phyloP scores from a whole-genome alignment of 2,888 invertebrate genomes.

The Norana najaformis region DNA sequence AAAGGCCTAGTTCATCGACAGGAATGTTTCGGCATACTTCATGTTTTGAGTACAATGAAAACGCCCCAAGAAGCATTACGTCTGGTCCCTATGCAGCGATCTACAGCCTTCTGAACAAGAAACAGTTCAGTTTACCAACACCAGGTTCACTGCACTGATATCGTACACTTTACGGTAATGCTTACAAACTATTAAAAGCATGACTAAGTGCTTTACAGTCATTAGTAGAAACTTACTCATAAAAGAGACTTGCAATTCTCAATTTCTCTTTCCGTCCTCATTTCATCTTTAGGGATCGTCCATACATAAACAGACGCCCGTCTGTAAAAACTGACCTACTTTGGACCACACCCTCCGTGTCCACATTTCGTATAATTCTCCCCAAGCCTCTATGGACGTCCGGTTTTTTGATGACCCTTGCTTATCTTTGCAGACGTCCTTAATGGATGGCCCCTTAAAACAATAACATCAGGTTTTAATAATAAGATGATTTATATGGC shows the following conservation, averaged over 20 bases:
- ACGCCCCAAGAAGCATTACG: neutral
- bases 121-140: conserved; percentile 8
- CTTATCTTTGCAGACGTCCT: too few relatives aligned
- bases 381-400: too few relatives aligned
- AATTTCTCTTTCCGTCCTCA: neutral
- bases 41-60: conserved; percentile 8
- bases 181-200: neutral
- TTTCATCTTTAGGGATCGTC: too few relatives aligned
- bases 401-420: too few relatives aligned
- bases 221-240: neutral
- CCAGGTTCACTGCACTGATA: neutral
- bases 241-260: neutral
- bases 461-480: neutral
- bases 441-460: too few relatives aligned
- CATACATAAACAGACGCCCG: too few relatives aligned
- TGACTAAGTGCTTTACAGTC: neutral
- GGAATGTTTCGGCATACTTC: neutral
- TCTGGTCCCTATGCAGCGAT: neutral
- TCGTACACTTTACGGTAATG: neutral
- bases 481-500: too few relatives aligned
- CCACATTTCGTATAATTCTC: too few relatives aligned
- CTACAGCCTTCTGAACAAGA: neutral
- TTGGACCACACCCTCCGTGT: too few relatives aligned
- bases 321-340: too few relatives aligned
- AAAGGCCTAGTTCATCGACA: neutral